phyloP scores from a whole-genome alignment of 2,797 vertebrate genomes.

The Furcifer pardalis region DNA sequence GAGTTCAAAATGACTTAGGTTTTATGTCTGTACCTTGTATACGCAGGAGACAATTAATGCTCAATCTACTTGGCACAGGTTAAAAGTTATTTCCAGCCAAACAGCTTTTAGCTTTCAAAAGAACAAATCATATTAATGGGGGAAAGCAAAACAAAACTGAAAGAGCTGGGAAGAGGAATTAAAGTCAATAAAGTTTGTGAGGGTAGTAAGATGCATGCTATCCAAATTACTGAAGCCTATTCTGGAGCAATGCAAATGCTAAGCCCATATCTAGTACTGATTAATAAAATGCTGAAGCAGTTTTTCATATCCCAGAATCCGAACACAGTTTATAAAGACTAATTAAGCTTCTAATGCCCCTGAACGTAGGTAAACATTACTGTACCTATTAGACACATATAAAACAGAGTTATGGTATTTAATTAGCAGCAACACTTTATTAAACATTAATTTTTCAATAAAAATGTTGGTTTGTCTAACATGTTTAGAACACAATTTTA shows the following conservation, averaged over 20 bases:
- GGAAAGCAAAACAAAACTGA: neutral
- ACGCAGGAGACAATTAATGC: conserved; percentile 25
- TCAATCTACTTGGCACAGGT: conserved; percentile 23
- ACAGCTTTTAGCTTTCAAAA: conserved; percentile 34
- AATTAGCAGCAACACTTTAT: conserved; percentile 60
- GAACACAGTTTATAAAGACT: conserved; percentile 48
- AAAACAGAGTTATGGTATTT: conserved; percentile 60
- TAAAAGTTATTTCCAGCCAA: conserved; percentile 41
- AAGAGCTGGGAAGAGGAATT: conserved; percentile 23
- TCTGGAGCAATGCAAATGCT: conserved; percentile 24
- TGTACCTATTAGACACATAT: conserved; percentile 63
- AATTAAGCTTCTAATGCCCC: conserved; percentile 59
- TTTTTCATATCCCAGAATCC: conserved; percentile 48
- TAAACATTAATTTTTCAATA: conserved; percentile 61
- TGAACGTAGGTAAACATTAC: conserved; percentile 61
- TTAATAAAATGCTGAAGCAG: conserved; percentile 49
- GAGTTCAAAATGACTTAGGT: conserved; percentile 13
- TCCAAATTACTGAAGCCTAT: neutral
- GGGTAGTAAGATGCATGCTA: conserved; percentile 33
- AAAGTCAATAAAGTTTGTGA: conserved; percentile 33
- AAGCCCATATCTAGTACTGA: conserved; percentile 26
- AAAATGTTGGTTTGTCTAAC: conserved; percentile 59
- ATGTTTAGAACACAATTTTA: conserved; percentile 59
- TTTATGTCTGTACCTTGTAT: conserved; percentile 15
- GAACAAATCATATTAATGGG: conserved; percentile 25